Evolutionary conservation across 2,113 vertebrate species (phyloP), one percentile per base, ranked within the genome.

Genomic region (Gambusia affinis): DNA sequence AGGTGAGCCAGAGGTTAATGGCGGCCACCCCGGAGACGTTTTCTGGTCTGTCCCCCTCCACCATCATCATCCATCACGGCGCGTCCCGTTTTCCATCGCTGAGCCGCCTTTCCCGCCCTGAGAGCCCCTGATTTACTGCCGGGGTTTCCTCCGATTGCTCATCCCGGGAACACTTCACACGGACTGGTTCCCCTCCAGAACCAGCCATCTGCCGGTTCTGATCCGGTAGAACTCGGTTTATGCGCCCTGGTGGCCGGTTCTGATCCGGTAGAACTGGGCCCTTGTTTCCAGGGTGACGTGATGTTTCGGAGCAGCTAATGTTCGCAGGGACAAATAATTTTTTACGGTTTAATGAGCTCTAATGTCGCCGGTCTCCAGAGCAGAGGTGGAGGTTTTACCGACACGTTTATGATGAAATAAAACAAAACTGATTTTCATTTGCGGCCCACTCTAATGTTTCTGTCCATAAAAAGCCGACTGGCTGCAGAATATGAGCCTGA

Each of bases 1-100:
- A 79, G 86, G 85, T 86, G 24, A 89, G 27, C 75, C 84, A 79
- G 73, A 81, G 90, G 78, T 84, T 70, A 81, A 1, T 29, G 24
- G 33, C 73, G 77, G 81, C 87, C 87, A 86, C 87, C 85, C 79
- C 79, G 64, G 71, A 67, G 77, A 67, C 68, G 3, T 42, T 30
- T 14, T 28, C 65, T 17, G 72, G 74, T 33, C 4, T 27, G 39
- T 62, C 67, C 78, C 70, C 29, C 60, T 81, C 83, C 77, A 44
- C 76, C 85, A 82, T 84, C 72, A 80, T 67, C 67, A 80, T 29
- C 29, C 30, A 29, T 76, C 82, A 80, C 51, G 42, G 64, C 4
- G 14, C 15, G 12, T 47, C 15, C 5, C 12, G 17, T 17, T 51
- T 51, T 51, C 51, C 51, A n/a, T n/a, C 22, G 17, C 10, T 54